These are phyloP conservation scores for Paraplagusia blochii DNA, from an alignment of 2,113 vertebrate genomes.

Conservation along the genomic window DNA sequence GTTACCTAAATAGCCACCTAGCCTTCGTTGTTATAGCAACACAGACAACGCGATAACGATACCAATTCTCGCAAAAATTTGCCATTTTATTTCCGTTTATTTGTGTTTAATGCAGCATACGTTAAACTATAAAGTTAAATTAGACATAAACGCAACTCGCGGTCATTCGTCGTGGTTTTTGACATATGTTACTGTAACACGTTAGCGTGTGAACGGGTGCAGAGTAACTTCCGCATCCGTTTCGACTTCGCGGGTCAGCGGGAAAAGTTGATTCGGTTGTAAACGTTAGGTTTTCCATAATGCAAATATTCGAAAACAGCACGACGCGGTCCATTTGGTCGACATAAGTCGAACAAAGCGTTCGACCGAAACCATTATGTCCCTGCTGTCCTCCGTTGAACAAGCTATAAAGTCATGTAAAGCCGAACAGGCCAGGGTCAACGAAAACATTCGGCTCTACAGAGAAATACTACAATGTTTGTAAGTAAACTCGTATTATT, in stretches of 20 bases:
- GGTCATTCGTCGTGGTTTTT: not conserved
- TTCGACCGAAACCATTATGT: conserved; percentile 36
- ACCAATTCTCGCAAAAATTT: conserved; percentile 54
- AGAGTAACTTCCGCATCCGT: conserved; percentile 58
- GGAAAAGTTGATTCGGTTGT: not conserved
- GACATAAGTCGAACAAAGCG: not conserved
- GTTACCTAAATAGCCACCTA: too few relatives aligned
- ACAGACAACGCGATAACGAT: not conserved
- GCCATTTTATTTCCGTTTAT: not conserved
- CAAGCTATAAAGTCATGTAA: conserved; percentile 51
- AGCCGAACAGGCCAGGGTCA: conserved; percentile 61
- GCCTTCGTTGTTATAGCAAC: too few relatives aligned
- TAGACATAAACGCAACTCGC: not conserved
- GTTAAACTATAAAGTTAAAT: not conserved
- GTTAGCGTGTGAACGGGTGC: not conserved
- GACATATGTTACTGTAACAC: not conserved
- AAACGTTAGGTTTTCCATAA: not conserved
- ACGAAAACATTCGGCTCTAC: conserved; percentile 45
- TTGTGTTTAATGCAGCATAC: not conserved
- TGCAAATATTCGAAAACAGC: not conserved
- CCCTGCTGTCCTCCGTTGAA: conserved; percentile 51
- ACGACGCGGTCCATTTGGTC: too few relatives aligned
- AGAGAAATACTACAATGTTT: conserved; percentile 50
- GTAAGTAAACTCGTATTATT: conserved; percentile 54
- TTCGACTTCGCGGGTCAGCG: conserved; percentile 29